phyloP scores from a whole-genome alignment of 2,797 vertebrate genomes.

The Benthosema pterotum region DNA sequence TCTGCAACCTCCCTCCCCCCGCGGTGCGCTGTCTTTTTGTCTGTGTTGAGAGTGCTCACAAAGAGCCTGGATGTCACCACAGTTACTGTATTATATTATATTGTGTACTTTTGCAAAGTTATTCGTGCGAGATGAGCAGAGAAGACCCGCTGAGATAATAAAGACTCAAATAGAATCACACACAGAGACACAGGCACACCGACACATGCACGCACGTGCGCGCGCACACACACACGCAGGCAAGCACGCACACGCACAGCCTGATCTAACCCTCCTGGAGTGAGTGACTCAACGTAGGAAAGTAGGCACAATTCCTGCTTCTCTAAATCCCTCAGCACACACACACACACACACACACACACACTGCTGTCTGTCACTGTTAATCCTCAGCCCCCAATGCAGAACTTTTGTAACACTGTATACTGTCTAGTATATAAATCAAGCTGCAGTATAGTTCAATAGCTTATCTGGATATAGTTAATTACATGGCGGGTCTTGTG shows the following conservation, averaged over 20 bases:
- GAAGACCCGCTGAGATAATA: constrained; percentile 6
- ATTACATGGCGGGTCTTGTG: no score
- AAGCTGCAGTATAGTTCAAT: no score
- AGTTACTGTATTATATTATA: constrained; percentile 26
- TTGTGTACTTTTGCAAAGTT: constrained; percentile 24
- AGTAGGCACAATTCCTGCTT: constrained; percentile 59
- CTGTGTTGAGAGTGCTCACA: background rate
- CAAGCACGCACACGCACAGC: background rate
- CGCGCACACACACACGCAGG: constrained; percentile 11
- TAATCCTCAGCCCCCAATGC: constrained; percentile 39
- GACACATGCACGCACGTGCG: constrained; percentile 5
- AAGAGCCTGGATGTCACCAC: constrained; percentile 25
- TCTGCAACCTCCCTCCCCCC: no score
- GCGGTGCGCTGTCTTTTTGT: background rate
- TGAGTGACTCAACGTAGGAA: constrained; percentile 51
- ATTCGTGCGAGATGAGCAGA: constrained; percentile 46
- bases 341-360: no score
- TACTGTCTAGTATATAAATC: constrained; percentile 7
- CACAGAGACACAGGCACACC: background rate
- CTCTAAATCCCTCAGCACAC: constrained; percentile 62
- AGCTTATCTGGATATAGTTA: no score
- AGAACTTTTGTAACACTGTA: constrained; percentile 42
- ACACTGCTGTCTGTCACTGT: constrained; percentile 61
- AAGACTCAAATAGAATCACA: constrained; percentile 46
- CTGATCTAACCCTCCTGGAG: constrained; percentile 54